A percentile compares a stretch with the other conserved stretches of the same genome.
These are phyloP conservation scores for Myrmecophaga tridactyla DNA, from an alignment of 2,113 vertebrate genomes.

Conservation along the genomic window DNA sequence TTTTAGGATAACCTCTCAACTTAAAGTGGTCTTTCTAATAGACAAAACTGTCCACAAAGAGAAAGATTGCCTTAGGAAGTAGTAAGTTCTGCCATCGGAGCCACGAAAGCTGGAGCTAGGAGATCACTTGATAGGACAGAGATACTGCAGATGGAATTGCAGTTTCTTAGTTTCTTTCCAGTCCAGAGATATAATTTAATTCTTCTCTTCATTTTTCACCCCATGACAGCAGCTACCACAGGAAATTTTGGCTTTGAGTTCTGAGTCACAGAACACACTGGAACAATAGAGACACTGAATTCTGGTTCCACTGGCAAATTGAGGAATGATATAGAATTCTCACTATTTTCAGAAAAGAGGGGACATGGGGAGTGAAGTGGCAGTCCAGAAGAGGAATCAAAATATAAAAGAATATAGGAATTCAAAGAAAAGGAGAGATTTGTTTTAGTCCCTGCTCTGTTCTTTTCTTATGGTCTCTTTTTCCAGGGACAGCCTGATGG, in stretches of 20 bases:
- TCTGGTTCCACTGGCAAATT: neutral
- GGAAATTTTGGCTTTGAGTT: conserved; percentile 30
- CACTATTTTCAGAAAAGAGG: neutral
- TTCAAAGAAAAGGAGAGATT: neutral
- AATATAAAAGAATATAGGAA: neutral
- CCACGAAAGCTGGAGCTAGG: neutral
- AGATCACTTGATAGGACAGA: neutral
- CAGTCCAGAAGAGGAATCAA: neutral
- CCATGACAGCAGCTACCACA: conserved; percentile 18
- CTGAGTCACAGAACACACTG: conserved; percentile 1
- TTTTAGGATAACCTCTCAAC: too few species aligned
- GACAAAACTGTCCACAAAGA: neutral
- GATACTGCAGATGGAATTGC: neutral
- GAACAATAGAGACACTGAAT: neutral
- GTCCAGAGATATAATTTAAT: conserved; percentile 23
- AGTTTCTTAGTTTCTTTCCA: conserved; percentile 47
- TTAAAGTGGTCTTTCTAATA: neutral
- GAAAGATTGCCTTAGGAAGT: neutral
- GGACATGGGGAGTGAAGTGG: neutral
- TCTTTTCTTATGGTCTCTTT: neutral
- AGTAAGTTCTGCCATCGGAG: neutral
- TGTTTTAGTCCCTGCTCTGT: neutral
- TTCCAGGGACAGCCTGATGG: neutral
- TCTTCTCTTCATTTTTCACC: conserved; percentile 50
- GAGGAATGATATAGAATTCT: neutral